Evolutionary conservation across 2,888 invertebrate species (phyloP).

Genomic region (Camponotus fellah): DNA sequence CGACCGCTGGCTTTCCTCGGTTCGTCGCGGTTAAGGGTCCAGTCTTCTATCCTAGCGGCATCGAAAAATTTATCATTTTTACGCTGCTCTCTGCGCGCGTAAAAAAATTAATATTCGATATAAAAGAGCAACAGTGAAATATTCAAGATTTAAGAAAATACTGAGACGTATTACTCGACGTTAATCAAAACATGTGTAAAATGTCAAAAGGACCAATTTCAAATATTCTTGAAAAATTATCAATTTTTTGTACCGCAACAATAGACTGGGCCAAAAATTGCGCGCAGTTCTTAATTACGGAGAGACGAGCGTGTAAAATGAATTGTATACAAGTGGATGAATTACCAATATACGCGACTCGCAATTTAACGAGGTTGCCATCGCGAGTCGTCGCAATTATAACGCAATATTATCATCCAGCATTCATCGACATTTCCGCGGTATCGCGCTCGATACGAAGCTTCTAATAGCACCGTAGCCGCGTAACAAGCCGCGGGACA

Average conservation of each 20-base stretch:
- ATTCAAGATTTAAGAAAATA: too few species aligned
- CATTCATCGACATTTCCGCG: conserved; percentile 42
- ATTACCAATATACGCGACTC: conserved; percentile 32
- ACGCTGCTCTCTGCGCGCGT: too few species aligned
- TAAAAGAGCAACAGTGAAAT: too few species aligned
- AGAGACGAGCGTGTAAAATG: conserved; percentile 31
- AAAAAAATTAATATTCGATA: too few species aligned
- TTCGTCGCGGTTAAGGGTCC: conserved; percentile 54
- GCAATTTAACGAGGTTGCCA: conserved; percentile 50
- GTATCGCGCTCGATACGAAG: conserved; percentile 31
- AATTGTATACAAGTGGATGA: conserved; percentile 46
- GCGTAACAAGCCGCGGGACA: conserved; percentile 44
- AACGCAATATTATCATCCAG: conserved; percentile 5
- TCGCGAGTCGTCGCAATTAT: conserved; percentile 34
- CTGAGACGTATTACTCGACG: too few species aligned
- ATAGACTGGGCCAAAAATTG: neutral
- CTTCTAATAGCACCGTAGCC: conserved; percentile 8
- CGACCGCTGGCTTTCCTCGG: conserved; percentile 53
- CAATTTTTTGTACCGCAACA: too few species aligned
- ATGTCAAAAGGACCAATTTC: too few species aligned
- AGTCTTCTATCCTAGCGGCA: too few species aligned
- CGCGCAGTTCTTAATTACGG: conserved; percentile 29
- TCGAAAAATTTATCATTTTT: too few species aligned
- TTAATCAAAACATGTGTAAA: too few species aligned
- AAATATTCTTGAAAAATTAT: too few species aligned